A percentile compares a stretch with the other conserved stretches of the same genome.
These are phyloP conservation scores for Trogon surrucura DNA, from an alignment of 2,113 vertebrate genomes.

Conservation along the genomic window DNA sequence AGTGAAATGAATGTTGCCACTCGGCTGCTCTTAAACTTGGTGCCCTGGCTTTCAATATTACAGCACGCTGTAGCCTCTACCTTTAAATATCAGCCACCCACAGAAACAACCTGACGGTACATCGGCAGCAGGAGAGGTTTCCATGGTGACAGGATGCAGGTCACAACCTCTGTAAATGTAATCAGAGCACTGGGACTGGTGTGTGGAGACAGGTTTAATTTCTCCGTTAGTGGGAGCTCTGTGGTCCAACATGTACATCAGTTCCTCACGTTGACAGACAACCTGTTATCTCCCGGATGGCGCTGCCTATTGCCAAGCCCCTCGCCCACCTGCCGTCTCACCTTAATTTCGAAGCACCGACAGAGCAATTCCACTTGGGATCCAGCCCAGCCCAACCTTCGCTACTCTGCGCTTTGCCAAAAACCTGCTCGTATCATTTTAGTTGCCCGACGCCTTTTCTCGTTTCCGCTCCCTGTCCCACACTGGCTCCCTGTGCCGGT, in stretches of 20 bases:
- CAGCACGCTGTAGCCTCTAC: constrained; percentile 32
- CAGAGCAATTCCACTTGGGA: background rate
- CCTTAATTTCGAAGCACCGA: constrained; percentile 3
- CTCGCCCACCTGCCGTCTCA: constrained; percentile 1
- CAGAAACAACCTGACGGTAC: constrained; percentile 66
- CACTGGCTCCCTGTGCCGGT: background rate
- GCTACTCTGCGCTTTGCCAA: background rate
- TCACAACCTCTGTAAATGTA: constrained; percentile 81
- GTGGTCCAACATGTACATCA: constrained; percentile 68
- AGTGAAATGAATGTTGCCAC: constrained; percentile 38
- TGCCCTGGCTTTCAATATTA: constrained; percentile 31
- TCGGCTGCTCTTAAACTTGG: constrained; percentile 1
- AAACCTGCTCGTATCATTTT: background rate
- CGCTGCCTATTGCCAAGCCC: constrained; percentile 29
- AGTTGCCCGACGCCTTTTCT: background rate
- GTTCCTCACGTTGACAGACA: constrained; percentile 70
- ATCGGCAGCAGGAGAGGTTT: constrained; percentile 76
- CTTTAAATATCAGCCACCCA: constrained; percentile 77
- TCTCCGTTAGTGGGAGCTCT: constrained; percentile 72
- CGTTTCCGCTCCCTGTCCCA: background rate
- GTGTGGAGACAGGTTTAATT: constrained; percentile 81
- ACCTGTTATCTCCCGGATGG: constrained; percentile 73
- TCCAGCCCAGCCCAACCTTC: background rate
- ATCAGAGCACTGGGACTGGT: constrained; percentile 79
- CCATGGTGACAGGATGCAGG: constrained; percentile 81